These are phyloP conservation scores for Seriola aureovittata DNA, from an alignment of 2,113 vertebrate species.

Conservation along the genomic window DNA sequence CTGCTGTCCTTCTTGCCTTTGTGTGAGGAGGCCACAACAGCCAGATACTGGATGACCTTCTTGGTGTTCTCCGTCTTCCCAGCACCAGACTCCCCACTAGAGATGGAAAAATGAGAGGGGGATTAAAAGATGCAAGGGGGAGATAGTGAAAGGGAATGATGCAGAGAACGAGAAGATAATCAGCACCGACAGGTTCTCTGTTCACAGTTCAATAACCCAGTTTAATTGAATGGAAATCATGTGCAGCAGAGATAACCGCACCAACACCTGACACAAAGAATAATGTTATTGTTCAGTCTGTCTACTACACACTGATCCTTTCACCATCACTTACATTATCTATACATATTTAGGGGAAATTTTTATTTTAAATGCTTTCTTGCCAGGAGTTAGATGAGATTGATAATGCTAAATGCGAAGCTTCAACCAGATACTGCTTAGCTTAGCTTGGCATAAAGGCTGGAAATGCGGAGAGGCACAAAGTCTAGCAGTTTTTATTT, in stretches of 20 bases:
- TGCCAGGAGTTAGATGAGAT: neutral
- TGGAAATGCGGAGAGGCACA: neutral
- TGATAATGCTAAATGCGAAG: neutral
- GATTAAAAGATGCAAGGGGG: constrained; percentile 35
- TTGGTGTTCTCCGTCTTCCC: constrained; percentile 99
- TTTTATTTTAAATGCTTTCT: neutral
- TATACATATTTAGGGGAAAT: neutral
- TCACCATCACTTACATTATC: neutral
- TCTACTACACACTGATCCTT: constrained; percentile 8
- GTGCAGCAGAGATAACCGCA: constrained; percentile 43
- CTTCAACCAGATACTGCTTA: neutral
- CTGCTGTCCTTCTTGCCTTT: constrained; percentile 91
- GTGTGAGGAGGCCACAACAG: constrained; percentile 95
- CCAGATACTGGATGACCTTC: constrained; percentile 98
- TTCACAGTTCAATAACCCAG: constrained; percentile 63
- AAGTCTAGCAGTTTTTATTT: no score
- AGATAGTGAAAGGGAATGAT: constrained; percentile 29
- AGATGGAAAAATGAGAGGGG: neutral
- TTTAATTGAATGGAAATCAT: constrained; percentile 69
- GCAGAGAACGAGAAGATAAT: constrained; percentile 42
- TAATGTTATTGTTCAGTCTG: constrained; percentile 48
- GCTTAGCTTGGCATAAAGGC: neutral
- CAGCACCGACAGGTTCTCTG: constrained; percentile 33
- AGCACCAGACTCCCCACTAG: constrained; percentile 97
- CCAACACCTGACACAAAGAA: constrained; percentile 40